phyloP scores from a whole-genome alignment of 2,888 invertebrate species.

The Saturnia japonica region DNA sequence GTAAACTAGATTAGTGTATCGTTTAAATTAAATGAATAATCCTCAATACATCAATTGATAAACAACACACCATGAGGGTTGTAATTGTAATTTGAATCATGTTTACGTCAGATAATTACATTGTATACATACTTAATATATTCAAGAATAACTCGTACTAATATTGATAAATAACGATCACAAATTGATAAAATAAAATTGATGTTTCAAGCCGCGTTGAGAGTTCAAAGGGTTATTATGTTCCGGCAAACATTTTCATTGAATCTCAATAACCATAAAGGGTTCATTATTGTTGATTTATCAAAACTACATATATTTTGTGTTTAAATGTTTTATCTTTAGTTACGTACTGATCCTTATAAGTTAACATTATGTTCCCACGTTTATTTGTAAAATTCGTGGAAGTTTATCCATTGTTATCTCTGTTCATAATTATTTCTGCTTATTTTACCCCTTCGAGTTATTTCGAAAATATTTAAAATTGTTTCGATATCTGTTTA shows the following conservation, averaged over 20 bases:
- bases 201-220: slow-evolving; percentile 40
- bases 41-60: not conserved
- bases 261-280: slow-evolving; percentile 63
- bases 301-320: slow-evolving; percentile 35
- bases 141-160: slow-evolving; percentile 29
- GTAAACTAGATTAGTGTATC: slow-evolving; percentile 8
- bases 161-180: slow-evolving; percentile 47
- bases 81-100: slow-evolving; percentile 9
- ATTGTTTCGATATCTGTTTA: not conserved
- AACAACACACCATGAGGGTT: not conserved
- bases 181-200: slow-evolving; percentile 63
- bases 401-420: not conserved
- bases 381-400: slow-evolving; percentile 38
- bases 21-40: not conserved
- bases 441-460: not conserved
- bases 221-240: slow-evolving; percentile 67
- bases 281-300: slow-evolving; percentile 51
- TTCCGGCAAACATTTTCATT: slow-evolving; percentile 73
- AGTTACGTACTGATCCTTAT: slow-evolving; percentile 49
- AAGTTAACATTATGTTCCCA: slow-evolving; percentile 51
- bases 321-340: slow-evolving; percentile 44
- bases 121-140: slow-evolving; percentile 38
- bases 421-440: not conserved
- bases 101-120: slow-evolving; percentile 18
- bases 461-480: not conserved